Evolutionary conservation across 1,140 invertebrate genomes (phyloP), one percentile per base, ranked within the genome.

Genomic region (Magallana ariakensis): DNA sequence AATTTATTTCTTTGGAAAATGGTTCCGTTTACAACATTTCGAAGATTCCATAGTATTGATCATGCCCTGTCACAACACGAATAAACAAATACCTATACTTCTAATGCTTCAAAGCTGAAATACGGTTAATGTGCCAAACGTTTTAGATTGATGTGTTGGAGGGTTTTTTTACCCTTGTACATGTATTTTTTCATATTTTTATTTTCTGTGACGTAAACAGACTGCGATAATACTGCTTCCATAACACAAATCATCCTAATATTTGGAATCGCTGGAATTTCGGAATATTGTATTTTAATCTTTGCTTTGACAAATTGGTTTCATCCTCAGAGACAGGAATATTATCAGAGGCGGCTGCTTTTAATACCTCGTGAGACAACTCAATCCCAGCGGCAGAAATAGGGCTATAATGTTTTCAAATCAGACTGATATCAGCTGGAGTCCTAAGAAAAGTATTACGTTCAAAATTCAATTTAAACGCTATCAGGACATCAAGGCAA

Each of bases 281-380:
- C 19, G 33, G 13, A 75, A 75, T 75, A 75, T 22, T 75, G 66
- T 33, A 33, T 33, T 66, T 75, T 15, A 75, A 75, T 75, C 66
- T 75, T 75, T 26, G 33, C 66, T 75, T 75, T 75, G 66, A 75
- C 66, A 75, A 75, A 75, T 46, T 22, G 66, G 66, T 26, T 75
- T 75, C 66, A 75, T 26, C 33, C 13, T 26, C 22, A 26, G 66
- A 75, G 66, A 75, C 66, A 75, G 22, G 26, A 70, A 26, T 75
- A 75, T 75, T 75, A 33, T 75, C 13, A 75, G 22, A 26, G 66
- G 66, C 66, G 66, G 6, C 66, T 75, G 66, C 10, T 75, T 75
- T 75, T 26, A 75, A 33, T 26, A 10, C 33, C 6, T 8, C 22
- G 33, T 33, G 66, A 75, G 22, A 26, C 19, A 75, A 75, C 22